These are phyloP conservation scores for Hippocampus comes DNA, from an alignment of 2,113 vertebrate species.

Conservation along the genomic window DNA sequence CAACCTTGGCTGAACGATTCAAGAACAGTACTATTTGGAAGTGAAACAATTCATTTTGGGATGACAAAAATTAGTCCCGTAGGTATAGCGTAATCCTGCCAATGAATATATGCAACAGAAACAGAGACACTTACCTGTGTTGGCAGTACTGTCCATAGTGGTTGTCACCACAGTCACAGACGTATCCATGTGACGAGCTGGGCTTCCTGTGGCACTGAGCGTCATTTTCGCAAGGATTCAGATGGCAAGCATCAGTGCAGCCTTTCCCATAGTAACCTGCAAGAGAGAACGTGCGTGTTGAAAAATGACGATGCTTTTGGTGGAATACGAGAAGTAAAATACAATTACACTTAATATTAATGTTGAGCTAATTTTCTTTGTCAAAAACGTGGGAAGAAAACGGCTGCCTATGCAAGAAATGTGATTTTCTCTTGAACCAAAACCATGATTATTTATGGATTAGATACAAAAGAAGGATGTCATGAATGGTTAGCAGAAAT, in stretches of 20 bases:
- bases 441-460: neutral
- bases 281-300: neutral
- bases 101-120: neutral
- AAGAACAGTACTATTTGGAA: too few species aligned
- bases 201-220: slow-evolving; percentile 85
- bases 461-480: neutral
- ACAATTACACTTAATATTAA: neutral
- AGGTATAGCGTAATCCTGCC: neutral
- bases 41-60: too few species aligned
- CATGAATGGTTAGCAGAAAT: neutral
- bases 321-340: neutral
- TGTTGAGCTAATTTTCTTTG: neutral
- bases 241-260: slow-evolving; percentile 86
- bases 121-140: slow-evolving; percentile 77
- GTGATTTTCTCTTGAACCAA: neutral
- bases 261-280: slow-evolving; percentile 87
- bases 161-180: slow-evolving; percentile 85
- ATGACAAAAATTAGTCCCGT: neutral
- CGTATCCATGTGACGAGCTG: slow-evolving; percentile 82
- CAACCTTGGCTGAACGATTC: neutral
- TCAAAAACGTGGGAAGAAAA: neutral
- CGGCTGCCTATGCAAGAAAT: neutral
- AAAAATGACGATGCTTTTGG: neutral
- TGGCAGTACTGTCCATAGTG: slow-evolving; percentile 96
- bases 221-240: slow-evolving; percentile 96